A percentile compares a stretch with the other conserved stretches of the same genome.
Evolutionary conservation across 2,113 vertebrate genomes (phyloP).

Genomic region (Anser cygnoides): DNA sequence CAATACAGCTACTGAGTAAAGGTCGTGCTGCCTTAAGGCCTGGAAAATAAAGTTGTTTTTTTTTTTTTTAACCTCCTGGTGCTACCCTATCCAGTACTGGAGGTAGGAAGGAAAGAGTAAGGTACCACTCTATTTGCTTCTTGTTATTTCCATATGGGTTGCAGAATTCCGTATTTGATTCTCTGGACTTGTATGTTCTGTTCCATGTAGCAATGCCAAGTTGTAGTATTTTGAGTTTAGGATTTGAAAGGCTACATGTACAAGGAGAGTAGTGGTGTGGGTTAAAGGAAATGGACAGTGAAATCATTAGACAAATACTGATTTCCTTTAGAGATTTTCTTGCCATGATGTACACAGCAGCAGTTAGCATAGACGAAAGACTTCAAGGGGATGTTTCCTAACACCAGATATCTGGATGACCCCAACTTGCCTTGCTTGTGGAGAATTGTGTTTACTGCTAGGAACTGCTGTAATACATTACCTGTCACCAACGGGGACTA

Average conservation of each 20-base stretch:
- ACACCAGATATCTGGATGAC: neutral
- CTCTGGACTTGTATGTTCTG: neutral
- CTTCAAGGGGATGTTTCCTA: neutral
- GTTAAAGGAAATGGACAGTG: neutral
- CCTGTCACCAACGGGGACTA: neutral
- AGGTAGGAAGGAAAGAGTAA: neutral
- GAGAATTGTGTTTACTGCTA: neutral
- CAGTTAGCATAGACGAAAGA: neutral
- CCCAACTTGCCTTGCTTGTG: neutral
- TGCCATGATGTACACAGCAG: neutral
- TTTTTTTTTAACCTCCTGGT: neutral
- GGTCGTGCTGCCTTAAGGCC: neutral
- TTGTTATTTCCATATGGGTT: neutral
- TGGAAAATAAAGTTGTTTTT: neutral
- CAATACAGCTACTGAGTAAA: neutral
- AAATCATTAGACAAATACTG: neutral
- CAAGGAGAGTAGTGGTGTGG: neutral
- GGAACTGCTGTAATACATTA: neutral
- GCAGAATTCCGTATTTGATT: neutral
- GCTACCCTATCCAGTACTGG: neutral
- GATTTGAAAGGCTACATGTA: constrained; percentile 1
- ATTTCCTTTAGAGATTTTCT: neutral
- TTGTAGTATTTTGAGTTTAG: neutral
- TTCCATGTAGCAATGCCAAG: neutral
- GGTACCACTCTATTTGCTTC: neutral